These are phyloP conservation scores for Tenthredo notha DNA, from an alignment of 2,888 invertebrate species.

Conservation along the genomic window DNA sequence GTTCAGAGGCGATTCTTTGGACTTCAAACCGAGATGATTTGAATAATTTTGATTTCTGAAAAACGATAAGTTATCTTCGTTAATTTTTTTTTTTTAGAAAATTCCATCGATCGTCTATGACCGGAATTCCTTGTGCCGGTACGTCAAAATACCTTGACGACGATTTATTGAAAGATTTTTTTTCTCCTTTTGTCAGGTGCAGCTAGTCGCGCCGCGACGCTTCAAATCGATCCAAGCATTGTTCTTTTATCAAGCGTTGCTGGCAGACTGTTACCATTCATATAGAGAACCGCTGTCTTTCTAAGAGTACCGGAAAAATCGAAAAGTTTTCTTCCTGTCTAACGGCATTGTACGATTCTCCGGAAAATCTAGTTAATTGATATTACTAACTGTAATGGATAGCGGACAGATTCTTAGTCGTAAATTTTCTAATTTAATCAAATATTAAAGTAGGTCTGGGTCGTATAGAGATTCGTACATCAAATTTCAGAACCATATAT, in stretches of 20 bases:
- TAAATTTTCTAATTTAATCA: slow-evolving; percentile 18
- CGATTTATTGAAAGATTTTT: not conserved
- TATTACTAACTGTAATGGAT: slow-evolving; percentile 11
- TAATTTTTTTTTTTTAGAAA: not conserved
- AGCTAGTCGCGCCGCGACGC: not conserved
- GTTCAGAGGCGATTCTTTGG: too few relatives aligned
- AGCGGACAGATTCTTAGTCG: not conserved
- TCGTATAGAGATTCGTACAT: not conserved
- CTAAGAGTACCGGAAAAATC: not conserved
- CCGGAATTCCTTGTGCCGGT: not conserved
- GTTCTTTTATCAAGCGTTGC: slow-evolving; percentile 11
- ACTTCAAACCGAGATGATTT: too few relatives aligned
- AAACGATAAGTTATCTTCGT: not conserved
- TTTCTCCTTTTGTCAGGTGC: slow-evolving; percentile 2
- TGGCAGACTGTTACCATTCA: slow-evolving; percentile 25
- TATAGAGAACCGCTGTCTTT: not conserved
- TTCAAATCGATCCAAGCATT: slow-evolving; percentile 26
- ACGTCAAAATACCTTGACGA: not conserved
- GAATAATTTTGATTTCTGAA: too few relatives aligned
- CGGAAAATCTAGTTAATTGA: not conserved
- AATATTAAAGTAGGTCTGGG: not conserved
- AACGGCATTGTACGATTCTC: not conserved
- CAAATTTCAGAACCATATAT: not conserved
- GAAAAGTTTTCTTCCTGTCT: not conserved
- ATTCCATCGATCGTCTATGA: not conserved